These are phyloP conservation scores for Temnothorax rugatulus DNA, from an alignment of 2,888 invertebrate genomes.

Conservation along the genomic window DNA sequence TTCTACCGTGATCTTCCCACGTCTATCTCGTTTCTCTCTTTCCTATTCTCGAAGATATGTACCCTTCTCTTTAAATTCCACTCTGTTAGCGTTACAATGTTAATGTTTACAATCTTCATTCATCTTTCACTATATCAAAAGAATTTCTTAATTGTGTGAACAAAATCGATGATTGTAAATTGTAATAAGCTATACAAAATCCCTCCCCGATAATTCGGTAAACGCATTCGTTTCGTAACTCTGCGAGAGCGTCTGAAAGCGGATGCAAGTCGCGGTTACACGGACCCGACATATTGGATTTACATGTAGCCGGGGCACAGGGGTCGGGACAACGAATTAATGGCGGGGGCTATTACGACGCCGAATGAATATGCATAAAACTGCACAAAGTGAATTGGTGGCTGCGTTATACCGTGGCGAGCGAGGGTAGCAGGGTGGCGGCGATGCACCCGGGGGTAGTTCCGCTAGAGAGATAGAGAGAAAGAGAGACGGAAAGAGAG, in stretches of 20 bases:
- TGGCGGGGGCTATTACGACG: slow-evolving; percentile 80
- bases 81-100: not conserved
- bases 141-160: slow-evolving; percentile 26
- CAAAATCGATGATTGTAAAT: not conserved
- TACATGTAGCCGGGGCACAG: slow-evolving; percentile 71
- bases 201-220: slow-evolving; percentile 59
- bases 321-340: slow-evolving; percentile 77
- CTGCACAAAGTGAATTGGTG: slow-evolving; percentile 83
- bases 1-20: not conserved
- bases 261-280: slow-evolving; percentile 71
- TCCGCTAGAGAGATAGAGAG: slow-evolving; percentile 25
- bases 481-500: slow-evolving; percentile 24
- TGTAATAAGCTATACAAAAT: not conserved
- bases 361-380: slow-evolving; percentile 84
- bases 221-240: slow-evolving; percentile 44
- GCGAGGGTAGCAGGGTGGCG: slow-evolving; percentile 18
- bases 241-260: slow-evolving; percentile 23
- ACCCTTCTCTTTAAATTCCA: not conserved
- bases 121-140: not conserved
- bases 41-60: not conserved
- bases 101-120: not conserved
- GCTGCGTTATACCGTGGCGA: slow-evolving; percentile 64
- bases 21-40: not conserved
- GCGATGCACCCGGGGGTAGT: slow-evolving; percentile 43
- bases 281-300: slow-evolving; percentile 76